phyloP scores from a whole-genome alignment of 2,888 invertebrate species.

The Neoscelio sp. region DNA sequence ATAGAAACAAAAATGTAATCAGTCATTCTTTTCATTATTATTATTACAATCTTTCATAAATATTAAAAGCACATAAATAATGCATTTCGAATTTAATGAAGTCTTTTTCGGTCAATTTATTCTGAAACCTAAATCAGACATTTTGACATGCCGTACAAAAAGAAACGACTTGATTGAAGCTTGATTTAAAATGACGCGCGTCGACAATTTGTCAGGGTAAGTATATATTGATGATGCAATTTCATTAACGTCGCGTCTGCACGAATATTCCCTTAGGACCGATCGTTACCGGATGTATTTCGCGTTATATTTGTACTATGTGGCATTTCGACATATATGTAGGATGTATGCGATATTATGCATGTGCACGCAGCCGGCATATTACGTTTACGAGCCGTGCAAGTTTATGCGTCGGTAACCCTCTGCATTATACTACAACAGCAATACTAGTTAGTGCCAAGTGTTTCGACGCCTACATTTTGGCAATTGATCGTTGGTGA shows the following conservation, averaged over 20 bases:
- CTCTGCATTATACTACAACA: constrained; percentile 65
- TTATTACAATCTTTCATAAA: too few relatives aligned
- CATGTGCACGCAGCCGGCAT: constrained; percentile 68
- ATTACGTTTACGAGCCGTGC: constrained; percentile 68
- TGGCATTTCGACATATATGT: constrained; percentile 64
- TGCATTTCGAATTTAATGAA: too few relatives aligned
- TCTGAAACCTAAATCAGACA: too few relatives aligned
- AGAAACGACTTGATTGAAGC: constrained; percentile 6
- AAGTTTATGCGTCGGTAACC: constrained; percentile 69
- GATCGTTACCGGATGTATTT: constrained; percentile 67
- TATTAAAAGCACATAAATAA: too few relatives aligned
- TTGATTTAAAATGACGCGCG: constrained; percentile 20
- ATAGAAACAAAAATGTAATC: too few relatives aligned
- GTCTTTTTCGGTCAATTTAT: too few relatives aligned
- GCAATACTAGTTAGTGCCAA: constrained; percentile 65
- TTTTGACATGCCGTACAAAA: too few relatives aligned
- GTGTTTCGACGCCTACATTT: constrained; percentile 52
- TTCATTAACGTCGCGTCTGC: constrained; percentile 65
- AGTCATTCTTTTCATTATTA: too few relatives aligned
- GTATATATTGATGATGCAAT: constrained; percentile 55
- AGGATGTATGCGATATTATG: constrained; percentile 67
- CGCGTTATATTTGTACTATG: constrained; percentile 61
- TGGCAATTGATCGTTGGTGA: constrained; percentile 41
- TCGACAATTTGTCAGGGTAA: constrained; percentile 29
- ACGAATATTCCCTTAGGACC: constrained; percentile 61